Evolutionary conservation across 2,113 vertebrate species (phyloP), one percentile per base, ranked within the genome.

Genomic region (Tragelaphus strepsiceros): DNA sequence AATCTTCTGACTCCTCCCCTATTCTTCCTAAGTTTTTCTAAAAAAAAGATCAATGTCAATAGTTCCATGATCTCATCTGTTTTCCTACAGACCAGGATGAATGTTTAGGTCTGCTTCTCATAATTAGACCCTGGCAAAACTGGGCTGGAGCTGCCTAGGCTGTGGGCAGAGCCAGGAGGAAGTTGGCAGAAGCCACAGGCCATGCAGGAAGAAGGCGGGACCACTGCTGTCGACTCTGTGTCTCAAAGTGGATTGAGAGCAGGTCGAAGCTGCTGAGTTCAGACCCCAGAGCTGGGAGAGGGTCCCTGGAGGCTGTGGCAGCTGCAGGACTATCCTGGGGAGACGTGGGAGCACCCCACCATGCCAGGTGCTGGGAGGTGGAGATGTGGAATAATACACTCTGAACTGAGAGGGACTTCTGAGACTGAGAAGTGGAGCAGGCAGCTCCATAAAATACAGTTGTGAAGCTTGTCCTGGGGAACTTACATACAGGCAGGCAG

Each of bases 31-130:
- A 93, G 56, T 82, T 96, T 92, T 94, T 92, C 92, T 92, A 11
- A 22, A 92, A 82, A 94, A 94, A 62, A 90, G 88, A 39, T 82
- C 64, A 46, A 21, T 88, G 86, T 97, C 96, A 95, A 43, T 51
- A 92, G 78, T 97, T 98, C 97, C 94, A 30, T 98, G 94, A 97
- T 89, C 83, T 97, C 96, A 96, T 96, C 94, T 98, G 93, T 96
- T 97, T 98, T 97, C 88, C 64, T 96, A 30, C 58, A 24, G 32
- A 88, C 92, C 77, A 58, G 58, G 92, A 56, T 90, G 93, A 97
- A 95, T 91, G 59, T 95, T 94, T 97, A 82, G 77, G 64, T 95
- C 91, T 97, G 82, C 80, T 96, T 97, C 94, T 93, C 61, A 64
- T 97, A 97, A 94, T n/a, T 30, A 96, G 61, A 95, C 62, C 61